Base-by-base conservation (phyloP, 2,113 vertebrate genomes). In the Psilopogon haemacephalus region DNA sequence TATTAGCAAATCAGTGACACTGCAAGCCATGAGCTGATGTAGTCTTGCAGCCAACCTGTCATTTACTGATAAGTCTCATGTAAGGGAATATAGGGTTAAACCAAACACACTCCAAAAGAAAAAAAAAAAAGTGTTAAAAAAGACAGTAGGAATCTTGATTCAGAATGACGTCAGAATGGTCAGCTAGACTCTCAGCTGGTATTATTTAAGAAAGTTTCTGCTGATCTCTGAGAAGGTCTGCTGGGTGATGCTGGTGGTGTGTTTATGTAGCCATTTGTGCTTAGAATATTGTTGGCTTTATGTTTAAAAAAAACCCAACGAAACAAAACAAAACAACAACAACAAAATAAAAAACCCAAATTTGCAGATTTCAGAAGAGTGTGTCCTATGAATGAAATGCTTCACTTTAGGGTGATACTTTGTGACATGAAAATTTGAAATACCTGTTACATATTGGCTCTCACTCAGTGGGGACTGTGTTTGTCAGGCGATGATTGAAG, bases 351-450 rank as follows among this genome's bases (percentile, higher is more conserved):
- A 84, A 89, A 71, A 15, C 5, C 27, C 26, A 72, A 88, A 88
- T 92, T 96, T 95, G 62, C 68, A 95, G 94, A 92, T 97, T 97
- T 96, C 72, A 91, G 96, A 97, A 95, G 86, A 97, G 89, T 59
- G 54, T 89, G 96, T 97, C 94, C 91, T 91, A 84, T 96, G 96
- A 97, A 94, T 95, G 95, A 97, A 97, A 93, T 38, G 76, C 97
- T 97, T 97, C 79, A 27, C 93, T 97, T 96, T 69, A 86, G 63
- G 97, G 97, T 97, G 97, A 97, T 97, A 59, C 97, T 97, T 97
- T 98, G 97, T 98, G 97, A 98, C 97, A 81, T 32, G 96, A 96
- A 97, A 97, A 98, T 97, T 67, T 97, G 97, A 98, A 98, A 97
- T 97, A 98, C 96, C 96, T 98, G 97, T 97, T 98, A 96, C 63